phyloP scores from a whole-genome alignment of 2,797 vertebrate species.

The Myripristis jacobus region DNA sequence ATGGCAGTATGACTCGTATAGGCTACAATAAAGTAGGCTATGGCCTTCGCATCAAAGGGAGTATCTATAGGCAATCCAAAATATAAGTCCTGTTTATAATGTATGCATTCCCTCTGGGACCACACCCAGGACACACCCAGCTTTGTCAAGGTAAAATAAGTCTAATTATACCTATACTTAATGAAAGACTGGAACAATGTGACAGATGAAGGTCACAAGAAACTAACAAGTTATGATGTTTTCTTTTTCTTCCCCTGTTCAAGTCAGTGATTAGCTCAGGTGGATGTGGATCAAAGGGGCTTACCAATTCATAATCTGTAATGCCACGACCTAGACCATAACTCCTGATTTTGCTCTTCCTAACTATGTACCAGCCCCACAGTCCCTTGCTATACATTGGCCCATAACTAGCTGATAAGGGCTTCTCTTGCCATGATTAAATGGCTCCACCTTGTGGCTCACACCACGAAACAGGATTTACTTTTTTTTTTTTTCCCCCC shows the following conservation, averaged over 20 bases:
- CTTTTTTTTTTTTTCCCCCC: too few species aligned
- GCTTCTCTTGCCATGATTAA: not conserved
- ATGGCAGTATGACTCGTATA: slow-evolving; percentile 8
- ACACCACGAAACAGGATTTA: too few species aligned
- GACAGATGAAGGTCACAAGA: slow-evolving; percentile 28
- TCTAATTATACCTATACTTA: too few species aligned
- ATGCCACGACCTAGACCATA: not conserved
- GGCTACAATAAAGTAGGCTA: too few species aligned
- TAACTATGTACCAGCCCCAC: not conserved
- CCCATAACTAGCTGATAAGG: accelerated
- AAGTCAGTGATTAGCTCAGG: not conserved
- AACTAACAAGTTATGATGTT: not conserved
- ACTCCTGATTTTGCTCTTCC: not conserved
- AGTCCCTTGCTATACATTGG: slow-evolving; percentile 53
- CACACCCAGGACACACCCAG: not conserved
- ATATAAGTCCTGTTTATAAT: too few species aligned
- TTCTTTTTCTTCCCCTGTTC: not conserved
- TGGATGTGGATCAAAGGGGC: not conserved
- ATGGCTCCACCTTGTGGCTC: slow-evolving; percentile 65
- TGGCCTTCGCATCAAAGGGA: too few species aligned
- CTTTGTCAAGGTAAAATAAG: too few species aligned
- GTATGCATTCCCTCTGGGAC: too few species aligned
- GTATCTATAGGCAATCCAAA: too few species aligned
- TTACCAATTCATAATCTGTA: not conserved
- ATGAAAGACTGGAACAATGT: not conserved